These are phyloP conservation scores for Andrena haemorrhoa DNA, from an alignment of 2,888 invertebrate species.

Conservation along the genomic window DNA sequence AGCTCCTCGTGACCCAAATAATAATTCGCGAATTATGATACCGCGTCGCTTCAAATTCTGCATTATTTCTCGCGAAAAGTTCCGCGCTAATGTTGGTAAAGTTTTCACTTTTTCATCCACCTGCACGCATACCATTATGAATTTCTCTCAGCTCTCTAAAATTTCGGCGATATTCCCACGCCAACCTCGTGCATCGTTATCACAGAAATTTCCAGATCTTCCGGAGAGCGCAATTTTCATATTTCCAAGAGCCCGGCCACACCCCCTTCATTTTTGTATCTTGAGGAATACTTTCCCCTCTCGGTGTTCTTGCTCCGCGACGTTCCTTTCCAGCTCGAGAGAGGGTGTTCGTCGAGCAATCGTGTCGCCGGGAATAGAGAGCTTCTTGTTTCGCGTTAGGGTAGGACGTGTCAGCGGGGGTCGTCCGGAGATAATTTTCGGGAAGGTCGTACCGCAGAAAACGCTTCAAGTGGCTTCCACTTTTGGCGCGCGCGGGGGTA, in stretches of 20 bases:
- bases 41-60: not conserved
- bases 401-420: conserved; percentile 47
- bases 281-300: not conserved
- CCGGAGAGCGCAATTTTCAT: not conserved
- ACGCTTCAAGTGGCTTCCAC: conserved; percentile 75
- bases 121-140: not conserved
- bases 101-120: not conserved
- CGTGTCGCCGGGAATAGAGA: not conserved
- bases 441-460: conserved; percentile 72
- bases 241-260: not conserved
- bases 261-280: too few relatives aligned
- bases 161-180: not conserved
- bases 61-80: too few relatives aligned
- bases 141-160: not conserved
- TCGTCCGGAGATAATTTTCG: conserved; percentile 64
- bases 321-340: not conserved
- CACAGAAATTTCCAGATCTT: not conserved
- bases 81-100: not conserved
- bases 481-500: conserved; percentile 62
- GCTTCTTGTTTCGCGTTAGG: conserved; percentile 49
- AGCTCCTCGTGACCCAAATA: not conserved
- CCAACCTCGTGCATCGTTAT: not conserved
- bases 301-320: not conserved
- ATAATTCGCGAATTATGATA: not conserved
- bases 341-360: conserved; percentile 17